These are phyloP conservation scores for Nasonia oneida DNA, from an alignment of 2,888 invertebrate genomes.

Conservation along the genomic window DNA sequence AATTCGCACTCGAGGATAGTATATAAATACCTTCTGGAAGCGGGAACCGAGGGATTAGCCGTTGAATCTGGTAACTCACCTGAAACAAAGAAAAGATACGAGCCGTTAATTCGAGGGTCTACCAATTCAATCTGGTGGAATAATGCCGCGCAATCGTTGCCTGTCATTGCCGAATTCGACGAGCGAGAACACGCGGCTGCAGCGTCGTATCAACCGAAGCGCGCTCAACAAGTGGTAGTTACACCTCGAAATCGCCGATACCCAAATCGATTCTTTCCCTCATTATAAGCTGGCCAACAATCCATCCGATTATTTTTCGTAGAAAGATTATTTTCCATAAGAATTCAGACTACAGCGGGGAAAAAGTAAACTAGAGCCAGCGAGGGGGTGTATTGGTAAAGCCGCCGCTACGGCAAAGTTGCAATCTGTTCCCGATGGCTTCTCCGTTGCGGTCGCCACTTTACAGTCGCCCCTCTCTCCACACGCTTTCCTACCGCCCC, in stretches of 20 bases:
- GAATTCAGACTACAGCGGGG: background rate
- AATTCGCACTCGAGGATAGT: background rate
- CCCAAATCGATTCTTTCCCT: constrained; percentile 14
- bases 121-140: background rate
- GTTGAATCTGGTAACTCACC: background rate
- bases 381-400: background rate
- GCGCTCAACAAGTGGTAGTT: constrained; percentile 38
- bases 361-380: constrained; percentile 24
- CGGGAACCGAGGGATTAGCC: background rate
- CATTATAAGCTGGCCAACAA: background rate
- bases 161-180: background rate
- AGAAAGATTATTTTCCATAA: background rate
- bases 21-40: background rate
- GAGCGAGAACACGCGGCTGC: background rate
- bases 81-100: background rate
- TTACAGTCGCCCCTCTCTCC: constrained; percentile 67
- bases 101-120: background rate
- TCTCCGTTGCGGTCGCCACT: constrained; percentile 74
- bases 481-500: constrained; percentile 2
- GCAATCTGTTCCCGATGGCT: constrained; percentile 75
- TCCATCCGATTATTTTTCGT: background rate
- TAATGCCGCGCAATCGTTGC: background rate
- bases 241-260: background rate
- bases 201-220: background rate
- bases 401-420: constrained; percentile 66